Evolutionary conservation across 53 echinoderm and acorn worm genomes (phyloP), one percentile per base, ranked within the genome.

Genomic region (Zoroaster sp.): DNA sequence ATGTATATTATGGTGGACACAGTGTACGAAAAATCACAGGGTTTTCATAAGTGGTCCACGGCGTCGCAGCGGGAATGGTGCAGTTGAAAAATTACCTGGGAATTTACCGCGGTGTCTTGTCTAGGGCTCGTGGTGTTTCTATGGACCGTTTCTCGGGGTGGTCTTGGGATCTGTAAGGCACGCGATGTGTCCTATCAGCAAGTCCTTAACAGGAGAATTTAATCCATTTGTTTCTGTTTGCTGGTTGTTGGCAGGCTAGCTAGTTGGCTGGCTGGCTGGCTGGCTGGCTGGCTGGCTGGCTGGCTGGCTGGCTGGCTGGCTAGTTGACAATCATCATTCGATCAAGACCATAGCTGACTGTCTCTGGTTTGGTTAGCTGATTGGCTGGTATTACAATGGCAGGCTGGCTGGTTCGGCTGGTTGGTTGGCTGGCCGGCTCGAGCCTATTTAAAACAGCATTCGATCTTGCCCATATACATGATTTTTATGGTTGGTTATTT

Each of bases 1-100:
- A 85, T 85, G 52, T 85, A 49, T 25, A 59, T 59, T 59, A 70
- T 9, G 36, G 51, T 85, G 72, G 85, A 85, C 85, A 85, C 85
- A 69, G 85, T 85, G 69, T 69, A 85, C 49, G 47, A 46, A 45
- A 49, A 3, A 14, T 47, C 35, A 37, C 85, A 67, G 40, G 44
- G 40, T 7, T 18, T 72, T 74, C 70, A 66, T 69, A 69, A n/a
- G 71, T 34, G 28, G 3, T 35, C 85, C 38, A 37, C 46, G 8
- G 85, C 37, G 85, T n/a, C 85, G 10, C 85, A 49, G 52, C 85
- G 52, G 85, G 85, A 49, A 45, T 20, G 71, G 51, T 45, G 49
- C 49, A 46, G 69, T 85, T 70, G 49, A 9, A 31, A 85, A 71
- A 85, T 85, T 85, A 70, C 70, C 49, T 14, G 85, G 23, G 46